Percentiles rank a stretch among this genome's conserved stretches.
phyloP scores from a whole-genome alignment of 2,113 vertebrate species.

The Bubalus kerabau region DNA sequence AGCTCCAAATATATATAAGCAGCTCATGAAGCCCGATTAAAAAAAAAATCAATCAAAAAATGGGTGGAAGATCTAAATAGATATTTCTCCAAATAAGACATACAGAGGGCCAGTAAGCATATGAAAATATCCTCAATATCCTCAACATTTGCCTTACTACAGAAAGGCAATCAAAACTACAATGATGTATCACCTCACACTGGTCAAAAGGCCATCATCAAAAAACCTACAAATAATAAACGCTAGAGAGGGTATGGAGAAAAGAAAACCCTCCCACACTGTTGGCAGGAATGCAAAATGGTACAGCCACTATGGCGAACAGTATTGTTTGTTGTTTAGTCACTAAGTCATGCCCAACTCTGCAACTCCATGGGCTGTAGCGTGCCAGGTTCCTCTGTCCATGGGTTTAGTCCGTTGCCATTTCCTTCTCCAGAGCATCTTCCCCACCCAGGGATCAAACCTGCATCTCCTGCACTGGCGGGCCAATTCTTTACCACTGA shows the following conservation, averaged over 20 bases:
- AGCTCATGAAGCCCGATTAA: neutral
- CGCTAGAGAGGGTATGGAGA: neutral
- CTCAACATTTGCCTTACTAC: neutral
- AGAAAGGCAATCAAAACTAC: neutral
- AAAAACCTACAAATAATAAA: neutral
- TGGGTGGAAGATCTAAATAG: neutral
- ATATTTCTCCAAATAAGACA: neutral
- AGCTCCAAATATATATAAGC: neutral
- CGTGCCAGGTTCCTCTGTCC: neutral
- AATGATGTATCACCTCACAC: neutral
- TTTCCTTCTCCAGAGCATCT: neutral
- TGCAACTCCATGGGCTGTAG: neutral
- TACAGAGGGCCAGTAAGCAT: neutral
- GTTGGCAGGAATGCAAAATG: neutral
- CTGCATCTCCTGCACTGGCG: neutral
- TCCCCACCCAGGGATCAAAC: neutral
- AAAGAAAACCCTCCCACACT: neutral
- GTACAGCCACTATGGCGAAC: neutral
- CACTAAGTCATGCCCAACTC: neutral
- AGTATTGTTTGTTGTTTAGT: neutral
- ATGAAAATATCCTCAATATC: neutral
- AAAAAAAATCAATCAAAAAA: neutral
- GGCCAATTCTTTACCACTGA: neutral
- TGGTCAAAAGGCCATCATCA: neutral
- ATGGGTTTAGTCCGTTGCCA: neutral